Evolutionary conservation across 2,797 vertebrate species (phyloP).

Genomic region (Lagothrix lagotricha): DNA sequence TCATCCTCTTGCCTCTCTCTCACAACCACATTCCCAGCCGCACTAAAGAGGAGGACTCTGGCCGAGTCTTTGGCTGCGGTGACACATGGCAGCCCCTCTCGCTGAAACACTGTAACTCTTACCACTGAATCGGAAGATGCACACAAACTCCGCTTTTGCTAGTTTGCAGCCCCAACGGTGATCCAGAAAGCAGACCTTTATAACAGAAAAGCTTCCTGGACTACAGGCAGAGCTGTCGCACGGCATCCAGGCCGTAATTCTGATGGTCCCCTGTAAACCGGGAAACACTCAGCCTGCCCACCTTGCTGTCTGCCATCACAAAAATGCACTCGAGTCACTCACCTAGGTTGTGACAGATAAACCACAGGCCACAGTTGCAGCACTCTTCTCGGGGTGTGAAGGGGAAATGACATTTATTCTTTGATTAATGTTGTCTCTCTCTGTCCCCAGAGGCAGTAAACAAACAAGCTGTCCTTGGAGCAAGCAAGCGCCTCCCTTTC

Average conservation of each 20-base stretch:
- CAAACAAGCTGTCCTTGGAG: slow-evolving; percentile 56
- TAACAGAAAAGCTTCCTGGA: neutral
- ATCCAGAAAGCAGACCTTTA: neutral
- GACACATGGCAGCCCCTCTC: neutral
- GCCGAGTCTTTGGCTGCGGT: neutral
- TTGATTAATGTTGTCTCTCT: neutral
- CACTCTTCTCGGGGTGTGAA: no score
- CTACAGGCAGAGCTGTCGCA: neutral
- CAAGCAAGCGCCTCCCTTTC: neutral
- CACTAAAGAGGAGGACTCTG: neutral
- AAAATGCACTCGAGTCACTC: neutral
- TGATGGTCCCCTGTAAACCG: neutral
- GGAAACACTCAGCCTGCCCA: accelerated
- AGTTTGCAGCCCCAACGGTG: neutral
- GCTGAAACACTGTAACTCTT: neutral
- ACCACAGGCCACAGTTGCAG: no score
- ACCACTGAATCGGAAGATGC: neutral
- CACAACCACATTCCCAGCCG: neutral
- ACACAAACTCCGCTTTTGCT: neutral
- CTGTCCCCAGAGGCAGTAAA: slow-evolving; percentile 35
- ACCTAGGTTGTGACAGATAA: neutral
- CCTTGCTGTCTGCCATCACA: accelerated
- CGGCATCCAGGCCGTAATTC: neutral
- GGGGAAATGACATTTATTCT: neutral
- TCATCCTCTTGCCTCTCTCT: neutral